These are phyloP conservation scores for Drosophila multiciliata DNA, from an alignment of 2,888 invertebrate species.

Conservation along the genomic window DNA sequence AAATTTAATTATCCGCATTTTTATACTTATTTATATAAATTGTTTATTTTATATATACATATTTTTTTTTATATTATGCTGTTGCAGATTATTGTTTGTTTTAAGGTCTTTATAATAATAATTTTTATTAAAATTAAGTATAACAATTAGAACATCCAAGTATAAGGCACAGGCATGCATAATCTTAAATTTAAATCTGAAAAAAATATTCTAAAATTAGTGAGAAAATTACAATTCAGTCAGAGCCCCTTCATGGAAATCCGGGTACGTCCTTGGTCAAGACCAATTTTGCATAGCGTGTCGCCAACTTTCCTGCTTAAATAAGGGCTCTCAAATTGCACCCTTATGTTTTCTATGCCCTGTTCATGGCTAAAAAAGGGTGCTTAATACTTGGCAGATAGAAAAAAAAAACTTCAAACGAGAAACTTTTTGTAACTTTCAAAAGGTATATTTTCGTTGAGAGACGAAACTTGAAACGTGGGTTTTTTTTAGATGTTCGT, in stretches of 20 bases:
- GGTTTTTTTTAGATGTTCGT: slow-evolving; percentile 1
- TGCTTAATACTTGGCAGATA: not conserved
- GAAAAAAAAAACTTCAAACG: not conserved
- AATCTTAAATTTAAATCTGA: too few relatives aligned
- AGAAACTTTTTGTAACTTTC: not conserved
- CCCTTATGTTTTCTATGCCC: slow-evolving; percentile 16
- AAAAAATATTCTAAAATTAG: not conserved
- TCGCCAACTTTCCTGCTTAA: slow-evolving; percentile 44
- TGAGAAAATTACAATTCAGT: not conserved
- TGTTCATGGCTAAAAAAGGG: not conserved
- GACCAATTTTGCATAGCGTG: slow-evolving; percentile 40
- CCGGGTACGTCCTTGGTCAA: slow-evolving; percentile 9
- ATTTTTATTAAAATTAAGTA: slow-evolving; percentile 30
- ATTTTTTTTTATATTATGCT: not conserved
- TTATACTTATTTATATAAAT: not conserved
- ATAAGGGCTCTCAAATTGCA: slow-evolving; percentile 44
- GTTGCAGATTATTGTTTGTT: not conserved
- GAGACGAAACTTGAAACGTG: not conserved
- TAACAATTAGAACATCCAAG: slow-evolving; percentile 13
- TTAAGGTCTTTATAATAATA: not conserved
- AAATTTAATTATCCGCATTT: not conserved
- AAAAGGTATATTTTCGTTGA: not conserved
- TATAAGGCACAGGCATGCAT: not conserved
- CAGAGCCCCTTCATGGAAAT: not conserved
- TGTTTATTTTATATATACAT: not conserved